phyloP scores from a whole-genome alignment of 1,140 invertebrate species.

The Pachypsylla venusta region DNA sequence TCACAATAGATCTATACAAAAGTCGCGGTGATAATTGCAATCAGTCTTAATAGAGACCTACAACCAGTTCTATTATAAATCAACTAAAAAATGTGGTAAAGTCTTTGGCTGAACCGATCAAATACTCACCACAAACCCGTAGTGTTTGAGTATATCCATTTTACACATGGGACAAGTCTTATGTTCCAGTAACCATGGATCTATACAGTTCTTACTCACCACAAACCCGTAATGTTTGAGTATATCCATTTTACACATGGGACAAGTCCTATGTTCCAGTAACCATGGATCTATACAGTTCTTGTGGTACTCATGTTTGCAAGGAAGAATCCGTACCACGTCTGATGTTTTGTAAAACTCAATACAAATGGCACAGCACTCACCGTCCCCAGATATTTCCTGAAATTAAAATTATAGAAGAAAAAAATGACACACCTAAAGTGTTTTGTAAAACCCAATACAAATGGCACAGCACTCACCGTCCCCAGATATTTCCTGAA shows the following conservation, averaged over 20 bases:
- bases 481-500: slow-evolving; percentile 60
- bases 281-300: slow-evolving; percentile 89
- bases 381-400: slow-evolving; percentile 61
- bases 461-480: slow-evolving; percentile 83
- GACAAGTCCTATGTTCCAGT: slow-evolving; percentile 78
- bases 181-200: slow-evolving; percentile 86
- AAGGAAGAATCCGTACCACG: slow-evolving; percentile 68
- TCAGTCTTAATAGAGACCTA: too few relatives aligned
- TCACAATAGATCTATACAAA: too few relatives aligned
- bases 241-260: slow-evolving; percentile 93
- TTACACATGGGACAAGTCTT: slow-evolving; percentile 92
- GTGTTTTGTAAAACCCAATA: slow-evolving; percentile 69
- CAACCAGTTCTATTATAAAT: too few relatives aligned
- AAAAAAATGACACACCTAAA: background rate
- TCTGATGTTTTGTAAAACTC: slow-evolving; percentile 74
- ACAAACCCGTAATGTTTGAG: slow-evolving; percentile 79
- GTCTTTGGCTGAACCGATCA: too few relatives aligned
- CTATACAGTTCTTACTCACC: slow-evolving; percentile 77
- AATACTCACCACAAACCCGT: slow-evolving; percentile 72
- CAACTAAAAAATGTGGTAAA: too few relatives aligned
- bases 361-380: slow-evolving; percentile 86
- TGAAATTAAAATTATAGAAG: slow-evolving; percentile 30
- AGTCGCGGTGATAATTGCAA: too few relatives aligned
- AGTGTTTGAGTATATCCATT: slow-evolving; percentile 84
- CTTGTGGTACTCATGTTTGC: slow-evolving; percentile 90